A percentile compares a stretch with the other conserved stretches of the same genome.
phyloP scores from a whole-genome alignment of 2,797 vertebrate species.

The Catamblyrhynchus diadema region DNA sequence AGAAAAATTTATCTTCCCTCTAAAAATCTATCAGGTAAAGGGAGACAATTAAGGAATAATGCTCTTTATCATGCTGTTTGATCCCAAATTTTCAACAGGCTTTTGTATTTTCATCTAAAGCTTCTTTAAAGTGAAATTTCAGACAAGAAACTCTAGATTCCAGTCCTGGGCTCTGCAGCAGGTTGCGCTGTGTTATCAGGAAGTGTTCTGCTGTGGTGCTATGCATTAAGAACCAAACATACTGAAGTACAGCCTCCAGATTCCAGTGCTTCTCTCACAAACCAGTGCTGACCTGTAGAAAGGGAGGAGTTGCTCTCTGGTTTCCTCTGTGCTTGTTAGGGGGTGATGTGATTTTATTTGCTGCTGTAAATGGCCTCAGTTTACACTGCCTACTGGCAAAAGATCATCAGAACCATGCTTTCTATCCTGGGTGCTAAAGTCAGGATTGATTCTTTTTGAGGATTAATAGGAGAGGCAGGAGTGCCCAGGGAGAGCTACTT shows the following conservation, averaged over 20 bases:
- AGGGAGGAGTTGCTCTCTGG: not conserved
- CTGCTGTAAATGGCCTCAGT: not conserved
- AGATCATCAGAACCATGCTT: not conserved
- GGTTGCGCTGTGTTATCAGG: not conserved
- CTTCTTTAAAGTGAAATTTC: not conserved
- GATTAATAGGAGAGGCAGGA: not conserved
- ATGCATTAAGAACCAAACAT: not conserved
- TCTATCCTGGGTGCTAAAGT: not conserved
- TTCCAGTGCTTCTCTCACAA: not conserved
- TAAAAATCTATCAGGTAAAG: not conserved
- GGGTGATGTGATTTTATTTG: not conserved
- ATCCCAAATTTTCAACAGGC: not conserved
- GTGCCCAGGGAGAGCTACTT: not conserved
- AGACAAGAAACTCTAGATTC: not conserved
- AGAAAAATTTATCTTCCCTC: not conserved
- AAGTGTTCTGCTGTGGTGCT: not conserved
- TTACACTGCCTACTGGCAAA: not conserved
- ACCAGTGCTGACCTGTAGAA: not conserved
- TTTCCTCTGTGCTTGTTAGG: accelerated
- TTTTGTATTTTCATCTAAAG: not conserved
- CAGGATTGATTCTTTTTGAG: accelerated
- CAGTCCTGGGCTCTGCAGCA: not conserved
- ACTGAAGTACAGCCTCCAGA: accelerated
- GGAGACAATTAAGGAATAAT: not conserved
- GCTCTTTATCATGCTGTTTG: not conserved